A percentile compares a stretch with the other conserved stretches of the same genome.
Evolutionary conservation across 2,113 vertebrate genomes (phyloP).

Genomic region (Mormyrus lacerda): DNA sequence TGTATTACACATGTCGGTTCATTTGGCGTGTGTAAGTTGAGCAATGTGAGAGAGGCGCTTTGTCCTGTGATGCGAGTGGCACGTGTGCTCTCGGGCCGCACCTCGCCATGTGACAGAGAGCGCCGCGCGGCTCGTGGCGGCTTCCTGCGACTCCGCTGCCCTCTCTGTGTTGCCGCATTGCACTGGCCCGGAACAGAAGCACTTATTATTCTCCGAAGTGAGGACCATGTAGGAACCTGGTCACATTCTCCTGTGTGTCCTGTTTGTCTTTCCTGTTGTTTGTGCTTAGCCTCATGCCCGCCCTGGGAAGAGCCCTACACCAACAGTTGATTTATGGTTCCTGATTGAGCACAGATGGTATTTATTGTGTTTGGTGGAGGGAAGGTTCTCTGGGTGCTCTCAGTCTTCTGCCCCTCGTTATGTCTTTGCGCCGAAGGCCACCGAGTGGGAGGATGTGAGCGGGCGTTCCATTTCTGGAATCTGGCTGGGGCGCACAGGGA

Average conservation of each 20-base stretch:
- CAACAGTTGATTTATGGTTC: conserved; percentile 47
- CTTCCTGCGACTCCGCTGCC: neutral
- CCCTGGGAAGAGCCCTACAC: conserved; percentile 30
- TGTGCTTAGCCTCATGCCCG: conserved; percentile 13
- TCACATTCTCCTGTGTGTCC: neutral
- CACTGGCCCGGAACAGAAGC: neutral
- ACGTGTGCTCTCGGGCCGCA: neutral
- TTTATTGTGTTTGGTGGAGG: conserved; percentile 52
- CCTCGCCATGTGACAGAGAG: neutral
- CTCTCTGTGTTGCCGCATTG: neutral
- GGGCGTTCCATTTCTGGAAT: neutral
- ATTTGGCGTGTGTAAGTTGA: neutral
- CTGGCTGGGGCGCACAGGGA: neutral
- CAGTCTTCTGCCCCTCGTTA: neutral
- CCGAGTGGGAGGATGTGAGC: neutral
- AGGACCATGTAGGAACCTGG: neutral
- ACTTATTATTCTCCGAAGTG: neutral
- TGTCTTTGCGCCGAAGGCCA: neutral
- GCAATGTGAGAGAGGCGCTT: neutral
- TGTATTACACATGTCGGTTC: too few species aligned
- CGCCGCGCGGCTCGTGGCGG: too few species aligned
- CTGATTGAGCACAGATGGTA: conserved; percentile 50
- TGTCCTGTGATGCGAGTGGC: neutral
- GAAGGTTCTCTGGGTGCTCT: conserved; percentile 42
- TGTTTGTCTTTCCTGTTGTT: neutral